Conservation (phyloP, 2,888 invertebrate species). For the Cacoxenus indagator region DNA sequence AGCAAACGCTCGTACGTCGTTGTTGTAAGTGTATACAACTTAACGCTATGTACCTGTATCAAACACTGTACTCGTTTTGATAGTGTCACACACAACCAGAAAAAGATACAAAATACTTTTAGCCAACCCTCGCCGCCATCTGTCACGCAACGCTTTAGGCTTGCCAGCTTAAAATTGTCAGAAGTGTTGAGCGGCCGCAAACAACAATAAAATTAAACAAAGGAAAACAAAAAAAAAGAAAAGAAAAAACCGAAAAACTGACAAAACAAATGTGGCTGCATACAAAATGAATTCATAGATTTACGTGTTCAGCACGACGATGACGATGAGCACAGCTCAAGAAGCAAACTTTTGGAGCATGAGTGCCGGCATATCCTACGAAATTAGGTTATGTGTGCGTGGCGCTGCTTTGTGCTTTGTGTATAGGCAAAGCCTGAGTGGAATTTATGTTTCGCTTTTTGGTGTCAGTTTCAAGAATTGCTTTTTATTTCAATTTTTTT, state of each 20-base stretch:
- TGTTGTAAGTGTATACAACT: not conserved
- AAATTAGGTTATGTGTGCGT: slow-evolving; percentile 43
- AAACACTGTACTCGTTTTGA: not conserved
- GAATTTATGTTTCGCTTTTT: slow-evolving; percentile 10
- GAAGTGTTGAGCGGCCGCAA: not conserved
- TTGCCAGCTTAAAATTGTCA: not conserved
- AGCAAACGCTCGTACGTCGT: not conserved
- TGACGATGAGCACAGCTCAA: not conserved
- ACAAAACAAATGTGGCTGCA: slow-evolving; percentile 32
- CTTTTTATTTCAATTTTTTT: slow-evolving; percentile 15
- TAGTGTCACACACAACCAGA: not conserved
- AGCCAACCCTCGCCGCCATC: too few species aligned
- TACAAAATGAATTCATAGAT: slow-evolving; percentile 45
- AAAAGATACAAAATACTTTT: too few species aligned
- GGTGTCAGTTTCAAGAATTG: slow-evolving; percentile 34
- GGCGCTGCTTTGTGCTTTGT: slow-evolving; percentile 19
- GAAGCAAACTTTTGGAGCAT: slow-evolving; percentile 32
- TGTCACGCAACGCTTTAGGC: too few species aligned
- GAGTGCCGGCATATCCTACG: slow-evolving; percentile 39
- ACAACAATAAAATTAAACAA: slow-evolving; percentile 1
- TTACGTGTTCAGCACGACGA: slow-evolving; percentile 37
- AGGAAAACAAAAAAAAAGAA: not conserved
- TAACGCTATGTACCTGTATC: not conserved
- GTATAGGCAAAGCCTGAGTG: slow-evolving; percentile 5
- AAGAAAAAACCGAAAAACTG: not conserved